A percentile compares a stretch with the other conserved stretches of the same genome.
Evolutionary conservation across 2,888 invertebrate genomes (phyloP).

Genomic region (Machimus rusticus): DNA sequence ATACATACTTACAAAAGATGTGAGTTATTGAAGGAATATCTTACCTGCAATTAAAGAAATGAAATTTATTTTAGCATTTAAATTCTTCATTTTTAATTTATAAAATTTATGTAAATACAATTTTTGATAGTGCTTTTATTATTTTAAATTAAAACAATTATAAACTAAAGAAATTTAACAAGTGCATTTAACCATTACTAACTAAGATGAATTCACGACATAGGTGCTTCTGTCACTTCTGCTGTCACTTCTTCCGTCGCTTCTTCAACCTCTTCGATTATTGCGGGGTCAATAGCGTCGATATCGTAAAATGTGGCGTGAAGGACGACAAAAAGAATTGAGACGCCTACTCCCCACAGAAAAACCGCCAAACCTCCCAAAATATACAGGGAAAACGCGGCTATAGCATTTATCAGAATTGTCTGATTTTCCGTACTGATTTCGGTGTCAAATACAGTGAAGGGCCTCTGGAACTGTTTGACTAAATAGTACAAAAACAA

Average conservation of each 20-base stretch:
- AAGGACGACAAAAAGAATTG: not conserved
- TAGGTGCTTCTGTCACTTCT: not conserved
- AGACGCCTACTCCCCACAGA: not conserved
- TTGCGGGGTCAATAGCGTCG: not conserved
- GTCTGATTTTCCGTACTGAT: not conserved
- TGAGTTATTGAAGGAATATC: not conserved
- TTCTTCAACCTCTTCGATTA: not conserved
- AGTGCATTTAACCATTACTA: not conserved
- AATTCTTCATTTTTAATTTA: too few species aligned
- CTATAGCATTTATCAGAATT: not conserved
- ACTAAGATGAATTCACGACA: not conserved
- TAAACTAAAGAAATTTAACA: not conserved
- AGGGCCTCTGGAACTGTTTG: not conserved
- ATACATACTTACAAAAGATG: not conserved
- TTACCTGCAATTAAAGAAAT: not conserved
- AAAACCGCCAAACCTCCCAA: not conserved
- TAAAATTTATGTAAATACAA: too few species aligned
- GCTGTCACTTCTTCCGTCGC: not conserved
- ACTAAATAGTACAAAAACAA: not conserved
- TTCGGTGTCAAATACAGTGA: not conserved
- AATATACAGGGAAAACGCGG: not conserved
- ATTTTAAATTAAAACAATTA: not conserved
- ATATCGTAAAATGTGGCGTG: not conserved
- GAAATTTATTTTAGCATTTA: not conserved
- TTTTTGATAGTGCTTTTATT: not conserved